Evolutionary conservation across 2,888 invertebrate species (phyloP).

Genomic region (Eristalis pertinax): DNA sequence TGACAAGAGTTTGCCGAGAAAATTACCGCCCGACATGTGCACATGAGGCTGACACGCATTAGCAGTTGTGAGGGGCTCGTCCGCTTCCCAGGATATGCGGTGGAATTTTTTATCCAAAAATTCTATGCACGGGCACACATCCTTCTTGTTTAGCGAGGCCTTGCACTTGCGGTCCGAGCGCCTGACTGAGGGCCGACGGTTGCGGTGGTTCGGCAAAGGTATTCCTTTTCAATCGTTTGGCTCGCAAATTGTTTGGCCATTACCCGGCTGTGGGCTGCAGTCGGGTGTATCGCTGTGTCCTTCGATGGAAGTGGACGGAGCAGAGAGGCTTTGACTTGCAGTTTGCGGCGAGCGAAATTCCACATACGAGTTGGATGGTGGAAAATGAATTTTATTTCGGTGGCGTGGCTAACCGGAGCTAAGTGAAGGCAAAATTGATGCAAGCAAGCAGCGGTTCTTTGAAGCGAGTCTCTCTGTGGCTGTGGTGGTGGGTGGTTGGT

Average conservation of each 20-base stretch:
- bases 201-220: not conserved
- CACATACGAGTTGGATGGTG: slow-evolving; percentile 28
- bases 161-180: slow-evolving; percentile 37
- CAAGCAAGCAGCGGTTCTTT: slow-evolving; percentile 42
- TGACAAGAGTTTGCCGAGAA: slow-evolving; percentile 35
- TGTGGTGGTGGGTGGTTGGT: not conserved
- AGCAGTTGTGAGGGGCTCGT: slow-evolving; percentile 1
- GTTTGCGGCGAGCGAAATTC: slow-evolving; percentile 53
- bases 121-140: not conserved
- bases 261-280: slow-evolving; percentile 47
- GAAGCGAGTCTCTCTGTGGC: slow-evolving; percentile 32
- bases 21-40: slow-evolving; percentile 12
- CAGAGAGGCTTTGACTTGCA: slow-evolving; percentile 36
- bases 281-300: slow-evolving; percentile 16
- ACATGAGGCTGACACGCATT: not conserved
- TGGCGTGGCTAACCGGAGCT: slow-evolving; percentile 59
- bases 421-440: slow-evolving; percentile 46
- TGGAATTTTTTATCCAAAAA: not conserved
- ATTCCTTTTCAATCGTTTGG: slow-evolving; percentile 62
- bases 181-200: not conserved
- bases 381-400: slow-evolving; percentile 53
- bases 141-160: slow-evolving; percentile 29
- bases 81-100: not conserved
- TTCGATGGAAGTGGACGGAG: not conserved
- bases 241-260: slow-evolving; percentile 66